Evolutionary conservation across 2,888 invertebrate genomes (phyloP).

Genomic region (Colletes collaris): DNA sequence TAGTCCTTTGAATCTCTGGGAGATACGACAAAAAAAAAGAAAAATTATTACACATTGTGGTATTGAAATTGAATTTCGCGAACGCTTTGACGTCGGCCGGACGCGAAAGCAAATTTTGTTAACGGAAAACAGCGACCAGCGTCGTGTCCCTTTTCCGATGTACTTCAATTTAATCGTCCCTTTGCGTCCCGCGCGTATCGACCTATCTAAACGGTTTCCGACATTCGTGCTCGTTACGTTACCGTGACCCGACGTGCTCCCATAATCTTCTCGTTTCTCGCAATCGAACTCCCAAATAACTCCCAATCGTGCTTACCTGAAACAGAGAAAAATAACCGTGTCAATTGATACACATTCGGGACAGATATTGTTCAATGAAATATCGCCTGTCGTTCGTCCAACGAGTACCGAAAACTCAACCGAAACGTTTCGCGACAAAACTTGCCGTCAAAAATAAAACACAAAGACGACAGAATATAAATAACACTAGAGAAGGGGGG

Average conservation of each 20-base stretch:
- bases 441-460: constrained; percentile 5
- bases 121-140: constrained; percentile 15
- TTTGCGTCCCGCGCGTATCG: constrained; percentile 2
- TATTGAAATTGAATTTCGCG: constrained; percentile 25
- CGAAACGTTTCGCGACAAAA: background rate
- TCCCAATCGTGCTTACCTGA: constrained; percentile 72
- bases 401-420: background rate
- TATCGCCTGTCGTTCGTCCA: background rate
- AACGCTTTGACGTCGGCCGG: background rate
- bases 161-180: constrained; percentile 19
- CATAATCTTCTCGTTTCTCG: constrained; percentile 15
- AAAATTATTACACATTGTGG: constrained; percentile 6
- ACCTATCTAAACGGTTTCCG: constrained; percentile 32
- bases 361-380: background rate
- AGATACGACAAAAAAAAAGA: background rate
- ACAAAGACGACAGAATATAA: constrained; percentile 24
- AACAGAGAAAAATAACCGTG: constrained; percentile 62
- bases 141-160: constrained; percentile 1
- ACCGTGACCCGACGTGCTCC: constrained; percentile 33
- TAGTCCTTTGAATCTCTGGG: background rate
- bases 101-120: constrained; percentile 6
- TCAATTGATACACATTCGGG: constrained; percentile 50
- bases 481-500: background rate
- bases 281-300: constrained; percentile 1
- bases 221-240: constrained; percentile 39